Evolutionary conservation across 2,888 invertebrate genomes (phyloP), one percentile per base, ranked within the genome.

Genomic region (Conus canariensis): DNA sequence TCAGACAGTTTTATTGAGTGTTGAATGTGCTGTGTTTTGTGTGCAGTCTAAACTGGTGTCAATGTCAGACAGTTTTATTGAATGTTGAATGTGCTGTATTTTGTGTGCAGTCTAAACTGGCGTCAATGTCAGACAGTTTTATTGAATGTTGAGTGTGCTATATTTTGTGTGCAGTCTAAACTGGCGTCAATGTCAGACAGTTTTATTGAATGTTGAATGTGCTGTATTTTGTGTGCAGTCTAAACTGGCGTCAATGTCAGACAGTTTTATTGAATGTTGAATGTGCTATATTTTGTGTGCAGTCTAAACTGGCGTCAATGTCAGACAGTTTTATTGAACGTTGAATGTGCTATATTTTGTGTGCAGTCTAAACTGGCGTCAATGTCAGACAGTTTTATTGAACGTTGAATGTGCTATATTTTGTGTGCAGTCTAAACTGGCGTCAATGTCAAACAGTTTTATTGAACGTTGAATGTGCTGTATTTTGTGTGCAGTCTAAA

Each of bases 171-270:
- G 88, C 94, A 97, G 97, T 99, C 99, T 1, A 98, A 99, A 96
- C 97, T 99, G 93, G 99, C 99, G 67, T 98, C 98, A 92, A 99
- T 99, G 98, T 99, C 99, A 87, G 99, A 98, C 93, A 98, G 99
- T 95, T 99, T 99, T 30, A 30, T 30, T 30, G 30, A 30, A 30
- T 4, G 45, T 45, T 2, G 45, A 45, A 45, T 45, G 45, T 45
- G 45, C 45, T 45, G 4, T 45, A 4, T 80, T 86, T 89, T 90
- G 60, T 90, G 85, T 94, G 88, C 94, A 97, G 97, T 99, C 99
- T 1, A 98, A 99, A 96, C 97, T 99, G 93, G 99, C 99, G 67
- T 98, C 98, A 92, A 99, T 99, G 98, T 99, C 99, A 87, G 99
- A 98, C 93, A 98, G 99, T 95, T 99, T 99, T 30, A 30, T 30